phyloP scores from a whole-genome alignment of 2,113 vertebrate species.

The Leiothrix lutea region DNA sequence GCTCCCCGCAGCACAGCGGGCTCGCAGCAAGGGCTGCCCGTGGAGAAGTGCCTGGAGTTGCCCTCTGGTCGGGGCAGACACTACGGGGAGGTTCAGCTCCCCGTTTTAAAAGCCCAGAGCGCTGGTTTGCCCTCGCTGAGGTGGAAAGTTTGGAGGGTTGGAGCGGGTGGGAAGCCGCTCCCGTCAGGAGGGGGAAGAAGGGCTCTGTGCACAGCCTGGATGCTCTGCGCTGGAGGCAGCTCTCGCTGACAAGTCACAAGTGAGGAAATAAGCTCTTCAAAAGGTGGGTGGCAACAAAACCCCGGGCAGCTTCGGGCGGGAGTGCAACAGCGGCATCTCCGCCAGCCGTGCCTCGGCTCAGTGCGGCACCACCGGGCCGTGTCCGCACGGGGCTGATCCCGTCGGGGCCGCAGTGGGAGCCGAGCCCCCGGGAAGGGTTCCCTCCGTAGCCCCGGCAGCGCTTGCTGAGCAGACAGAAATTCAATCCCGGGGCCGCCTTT shows the following conservation, averaged over 20 bases:
- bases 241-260: accelerated
- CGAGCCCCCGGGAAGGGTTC: accelerated
- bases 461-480: not conserved
- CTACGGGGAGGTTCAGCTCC: not conserved
- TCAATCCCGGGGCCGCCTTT: not conserved
- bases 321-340: accelerated
- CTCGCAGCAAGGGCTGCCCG: not conserved
- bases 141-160: not conserved
- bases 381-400: accelerated
- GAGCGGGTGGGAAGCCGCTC: not conserved
- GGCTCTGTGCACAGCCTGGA: not conserved
- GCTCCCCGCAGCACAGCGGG: accelerated
- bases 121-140: not conserved
- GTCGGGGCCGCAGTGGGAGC: accelerated
- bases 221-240: not conserved
- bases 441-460: accelerated
- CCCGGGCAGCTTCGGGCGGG: not conserved
- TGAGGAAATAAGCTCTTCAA: accelerated
- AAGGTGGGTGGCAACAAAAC: not conserved
- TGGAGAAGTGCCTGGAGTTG: not conserved
- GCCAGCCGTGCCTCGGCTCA: accelerated
- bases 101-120: not conserved
- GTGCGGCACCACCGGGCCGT: accelerated
- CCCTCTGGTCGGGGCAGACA: accelerated
- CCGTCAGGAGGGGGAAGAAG: accelerated